Percentiles rank a stretch among this genome's conserved stretches.
These are phyloP conservation scores for Falcaria lacertinaria DNA, from an alignment of 2,888 invertebrate genomes.

Conservation along the genomic window DNA sequence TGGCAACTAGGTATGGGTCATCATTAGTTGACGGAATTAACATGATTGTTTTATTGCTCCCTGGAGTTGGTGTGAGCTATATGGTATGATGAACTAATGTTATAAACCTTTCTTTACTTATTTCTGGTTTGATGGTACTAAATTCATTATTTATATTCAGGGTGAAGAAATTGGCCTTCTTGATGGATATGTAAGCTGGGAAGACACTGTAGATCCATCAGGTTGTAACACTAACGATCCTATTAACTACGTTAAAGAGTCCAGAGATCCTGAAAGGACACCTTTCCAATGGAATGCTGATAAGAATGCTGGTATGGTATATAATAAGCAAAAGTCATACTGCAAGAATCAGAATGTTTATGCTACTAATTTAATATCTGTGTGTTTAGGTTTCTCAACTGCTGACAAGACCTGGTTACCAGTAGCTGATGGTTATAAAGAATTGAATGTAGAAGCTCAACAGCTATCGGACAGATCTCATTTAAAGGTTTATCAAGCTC, in stretches of 20 bases:
- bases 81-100: constrained; percentile 50
- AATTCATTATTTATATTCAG: constrained; percentile 39
- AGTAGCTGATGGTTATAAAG: constrained; percentile 80
- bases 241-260: constrained; percentile 75
- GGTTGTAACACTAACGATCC: constrained; percentile 84
- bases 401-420: constrained; percentile 83
- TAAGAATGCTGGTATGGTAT: constrained; percentile 65
- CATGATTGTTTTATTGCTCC: constrained; percentile 85
- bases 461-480: constrained; percentile 71
- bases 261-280: constrained; percentile 83
- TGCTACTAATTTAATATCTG: constrained; percentile 6
- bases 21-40: constrained; percentile 84
- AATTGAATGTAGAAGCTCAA: constrained; percentile 80
- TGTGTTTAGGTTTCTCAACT: constrained; percentile 77
- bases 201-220: constrained; percentile 83
- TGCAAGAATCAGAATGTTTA: no score
- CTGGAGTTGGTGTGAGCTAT: constrained; percentile 88
- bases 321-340: no score
- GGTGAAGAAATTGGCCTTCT: constrained; percentile 92
- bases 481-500: constrained; percentile 80
- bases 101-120: not conserved
- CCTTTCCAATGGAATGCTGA: constrained; percentile 83
- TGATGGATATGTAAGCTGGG: constrained; percentile 83
- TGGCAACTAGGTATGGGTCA: constrained; percentile 81
- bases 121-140: not conserved